A percentile compares a stretch with the other conserved stretches of the same genome.
Evolutionary conservation across 2,113 vertebrate genomes (phyloP).

Genomic region (Sylvia atricapilla): DNA sequence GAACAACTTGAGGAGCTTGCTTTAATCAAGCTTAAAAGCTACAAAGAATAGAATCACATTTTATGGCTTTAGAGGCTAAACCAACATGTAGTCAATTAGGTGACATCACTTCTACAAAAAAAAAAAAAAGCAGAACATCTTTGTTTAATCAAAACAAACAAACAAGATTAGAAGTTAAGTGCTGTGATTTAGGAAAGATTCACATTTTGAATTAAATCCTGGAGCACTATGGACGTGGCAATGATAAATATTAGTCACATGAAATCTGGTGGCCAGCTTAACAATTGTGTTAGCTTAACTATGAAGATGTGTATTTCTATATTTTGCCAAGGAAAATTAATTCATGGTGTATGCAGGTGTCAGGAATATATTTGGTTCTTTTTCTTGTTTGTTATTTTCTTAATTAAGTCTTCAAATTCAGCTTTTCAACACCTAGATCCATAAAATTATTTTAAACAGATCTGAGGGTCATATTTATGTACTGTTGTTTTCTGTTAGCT

Average conservation of each 20-base stretch:
- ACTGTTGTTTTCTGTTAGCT: constrained; percentile 19
- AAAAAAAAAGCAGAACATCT: constrained; percentile 71
- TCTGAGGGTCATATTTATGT: constrained; percentile 20
- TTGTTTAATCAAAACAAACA: constrained; percentile 80
- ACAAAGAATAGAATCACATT: constrained; percentile 59
- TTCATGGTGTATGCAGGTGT: constrained; percentile 18
- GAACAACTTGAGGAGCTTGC: constrained; percentile 68
- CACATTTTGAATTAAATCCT: constrained; percentile 65
- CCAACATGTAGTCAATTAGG: constrained; percentile 77
- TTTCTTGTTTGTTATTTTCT: constrained; percentile 44
- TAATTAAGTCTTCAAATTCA: constrained; percentile 59
- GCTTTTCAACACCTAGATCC: constrained; percentile 53
- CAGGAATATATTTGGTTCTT: background rate
- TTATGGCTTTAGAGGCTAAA: constrained; percentile 67
- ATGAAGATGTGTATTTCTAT: background rate
- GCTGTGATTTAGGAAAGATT: constrained; percentile 55
- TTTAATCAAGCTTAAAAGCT: constrained; percentile 81
- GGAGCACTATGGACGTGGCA: constrained; percentile 22
- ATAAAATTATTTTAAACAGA: constrained; percentile 53
- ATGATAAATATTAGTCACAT: constrained; percentile 55
- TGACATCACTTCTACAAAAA: constrained; percentile 70
- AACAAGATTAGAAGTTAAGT: constrained; percentile 74
- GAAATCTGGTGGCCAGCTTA: constrained; percentile 59
- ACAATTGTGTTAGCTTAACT: constrained; percentile 26
- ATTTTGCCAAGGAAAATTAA: constrained; percentile 2